Evolutionary conservation across 2,888 invertebrate genomes (phyloP).

Genomic region (Sicus ferrugineus): DNA sequence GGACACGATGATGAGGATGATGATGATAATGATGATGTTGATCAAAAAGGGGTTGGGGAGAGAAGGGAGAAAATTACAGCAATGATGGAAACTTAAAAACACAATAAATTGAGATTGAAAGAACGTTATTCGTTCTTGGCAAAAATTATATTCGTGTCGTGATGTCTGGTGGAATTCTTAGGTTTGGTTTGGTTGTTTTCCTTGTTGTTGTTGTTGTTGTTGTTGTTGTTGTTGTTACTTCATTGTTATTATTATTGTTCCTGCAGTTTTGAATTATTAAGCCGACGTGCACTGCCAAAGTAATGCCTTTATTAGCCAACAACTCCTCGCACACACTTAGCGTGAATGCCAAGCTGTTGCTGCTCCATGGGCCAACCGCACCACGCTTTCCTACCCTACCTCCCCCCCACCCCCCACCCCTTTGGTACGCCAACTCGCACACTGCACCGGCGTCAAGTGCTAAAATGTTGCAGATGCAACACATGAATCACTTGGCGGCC

Average conservation of each 20-base stretch:
- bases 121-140: not conserved
- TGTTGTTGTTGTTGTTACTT: not conserved
- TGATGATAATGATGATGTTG: not conserved
- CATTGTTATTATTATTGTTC: not conserved
- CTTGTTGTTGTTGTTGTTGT: not conserved
- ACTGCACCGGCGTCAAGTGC: constrained; percentile 10
- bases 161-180: not conserved
- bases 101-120: constrained; percentile 9
- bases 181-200: not conserved
- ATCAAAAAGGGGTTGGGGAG: too few species aligned
- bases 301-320: constrained; percentile 42
- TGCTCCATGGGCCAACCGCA: not conserved
- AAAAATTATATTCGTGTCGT: not conserved
- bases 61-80: not conserved
- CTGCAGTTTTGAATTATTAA: constrained; percentile 24
- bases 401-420: not conserved
- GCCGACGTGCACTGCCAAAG: constrained; percentile 36
- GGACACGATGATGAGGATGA: not conserved
- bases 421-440: not conserved
- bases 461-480: constrained; percentile 18
- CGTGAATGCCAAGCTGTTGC: not conserved
- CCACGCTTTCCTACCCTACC: not conserved
- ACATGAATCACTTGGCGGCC: constrained; percentile 22
- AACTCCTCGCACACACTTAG: constrained; percentile 10
- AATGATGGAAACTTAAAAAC: not conserved